These are phyloP conservation scores for Microdon myrmicae DNA, from an alignment of 2,888 invertebrate genomes.

Conservation along the genomic window DNA sequence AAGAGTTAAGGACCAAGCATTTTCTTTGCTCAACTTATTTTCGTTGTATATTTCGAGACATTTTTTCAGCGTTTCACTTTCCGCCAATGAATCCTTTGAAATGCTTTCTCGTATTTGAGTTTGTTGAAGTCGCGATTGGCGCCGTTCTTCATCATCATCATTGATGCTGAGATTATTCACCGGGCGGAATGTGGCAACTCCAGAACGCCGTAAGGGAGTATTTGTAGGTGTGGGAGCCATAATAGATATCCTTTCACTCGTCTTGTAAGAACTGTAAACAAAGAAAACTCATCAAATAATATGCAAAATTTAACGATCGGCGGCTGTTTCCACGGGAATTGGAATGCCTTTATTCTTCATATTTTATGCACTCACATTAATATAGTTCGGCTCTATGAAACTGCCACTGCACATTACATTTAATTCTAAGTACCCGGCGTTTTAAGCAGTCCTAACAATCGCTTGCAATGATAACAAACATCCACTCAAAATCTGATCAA, in stretches of 20 bases:
- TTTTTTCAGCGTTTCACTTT: conserved; percentile 77
- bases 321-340: too few relatives aligned
- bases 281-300: too few relatives aligned
- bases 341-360: too few relatives aligned
- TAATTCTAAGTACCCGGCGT: too few relatives aligned
- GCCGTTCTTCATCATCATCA: conserved; percentile 74
- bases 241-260: conserved; percentile 49
- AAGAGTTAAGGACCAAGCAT: conserved; percentile 87
- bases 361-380: too few relatives aligned
- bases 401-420: too few relatives aligned
- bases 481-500: too few relatives aligned
- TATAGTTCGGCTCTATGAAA: too few relatives aligned
- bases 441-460: too few relatives aligned
- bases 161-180: conserved; percentile 60
- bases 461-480: too few relatives aligned
- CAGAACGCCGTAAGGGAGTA: conserved; percentile 62
- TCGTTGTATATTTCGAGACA: conserved; percentile 83
- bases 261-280: too few relatives aligned
- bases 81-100: conserved; percentile 57
- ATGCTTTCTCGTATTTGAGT: conserved; percentile 55
- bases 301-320: too few relatives aligned
- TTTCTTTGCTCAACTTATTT: conserved; percentile 89
- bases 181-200: conserved; percentile 58
- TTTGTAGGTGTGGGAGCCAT: conserved; percentile 64
- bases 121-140: conserved; percentile 66